These are phyloP conservation scores for Gymnoscopelus microlampas DNA, from an alignment of 2,797 vertebrate species.

Conservation along the genomic window DNA sequence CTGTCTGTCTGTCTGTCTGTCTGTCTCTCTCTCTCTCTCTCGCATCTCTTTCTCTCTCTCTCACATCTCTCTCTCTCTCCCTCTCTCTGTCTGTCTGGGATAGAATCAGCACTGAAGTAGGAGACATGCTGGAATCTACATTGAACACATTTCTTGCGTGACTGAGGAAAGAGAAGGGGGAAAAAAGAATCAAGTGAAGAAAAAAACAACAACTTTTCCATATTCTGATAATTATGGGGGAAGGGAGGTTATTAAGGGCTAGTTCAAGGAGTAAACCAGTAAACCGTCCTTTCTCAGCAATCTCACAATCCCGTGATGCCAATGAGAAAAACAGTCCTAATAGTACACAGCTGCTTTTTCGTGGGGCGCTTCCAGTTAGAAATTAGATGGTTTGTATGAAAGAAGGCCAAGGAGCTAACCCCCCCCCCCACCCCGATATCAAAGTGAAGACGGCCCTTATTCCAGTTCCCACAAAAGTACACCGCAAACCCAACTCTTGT, in stretches of 20 bases:
- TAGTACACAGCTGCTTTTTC: slow-evolving; percentile 75
- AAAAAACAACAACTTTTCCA: slow-evolving; percentile 16
- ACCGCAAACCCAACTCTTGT: slow-evolving; percentile 53
- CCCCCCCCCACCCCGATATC: slow-evolving; percentile 21
- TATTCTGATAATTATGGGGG: slow-evolving; percentile 67
- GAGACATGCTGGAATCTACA: slow-evolving; percentile 59
- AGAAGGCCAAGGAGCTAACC: slow-evolving; percentile 43
- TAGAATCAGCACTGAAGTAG: slow-evolving; percentile 47
- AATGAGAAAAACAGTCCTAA: slow-evolving; percentile 66
- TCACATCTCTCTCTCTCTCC: slow-evolving; percentile 28
- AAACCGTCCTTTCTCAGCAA: slow-evolving; percentile 55
- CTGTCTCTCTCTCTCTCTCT: neutral
- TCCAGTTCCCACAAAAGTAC: slow-evolving; percentile 63
- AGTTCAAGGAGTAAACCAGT: slow-evolving; percentile 25
- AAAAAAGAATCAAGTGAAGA: neutral
- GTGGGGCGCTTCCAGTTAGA: slow-evolving; percentile 60
- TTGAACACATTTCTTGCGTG: slow-evolving; percentile 71
- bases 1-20: neutral
- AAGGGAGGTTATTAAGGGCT: slow-evolving; percentile 41
- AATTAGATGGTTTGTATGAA: slow-evolving; percentile 64
- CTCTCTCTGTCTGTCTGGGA: slow-evolving; percentile 38
- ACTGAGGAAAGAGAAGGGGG: slow-evolving; percentile 33
- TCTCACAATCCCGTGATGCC: slow-evolving; percentile 59
- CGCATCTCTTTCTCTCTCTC: neutral
- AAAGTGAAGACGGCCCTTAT: slow-evolving; percentile 33